phyloP scores from a whole-genome alignment of 2,888 invertebrate genomes.

The Sarcophaga rosellei region DNA sequence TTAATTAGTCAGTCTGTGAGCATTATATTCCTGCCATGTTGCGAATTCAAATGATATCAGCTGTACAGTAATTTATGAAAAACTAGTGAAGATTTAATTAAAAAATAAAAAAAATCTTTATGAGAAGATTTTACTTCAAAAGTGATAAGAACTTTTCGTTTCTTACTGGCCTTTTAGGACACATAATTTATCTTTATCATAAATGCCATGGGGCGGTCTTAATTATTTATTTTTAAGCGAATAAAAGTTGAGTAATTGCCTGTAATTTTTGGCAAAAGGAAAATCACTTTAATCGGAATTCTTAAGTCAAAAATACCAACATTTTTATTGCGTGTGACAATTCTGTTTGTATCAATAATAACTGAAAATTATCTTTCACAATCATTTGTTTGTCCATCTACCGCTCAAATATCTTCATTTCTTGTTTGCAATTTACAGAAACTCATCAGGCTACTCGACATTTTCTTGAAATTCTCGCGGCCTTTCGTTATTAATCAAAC shows the following conservation, averaged over 20 bases:
- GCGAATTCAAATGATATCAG: neutral
- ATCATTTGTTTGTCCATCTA: neutral
- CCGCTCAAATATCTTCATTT: neutral
- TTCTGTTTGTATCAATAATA: too few relatives aligned
- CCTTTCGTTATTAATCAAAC: constrained; percentile 6
- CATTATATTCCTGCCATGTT: neutral
- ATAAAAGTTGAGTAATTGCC: too few relatives aligned
- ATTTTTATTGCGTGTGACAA: too few relatives aligned
- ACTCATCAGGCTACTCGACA: neutral
- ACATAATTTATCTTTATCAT: too few relatives aligned
- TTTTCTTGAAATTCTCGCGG: neutral
- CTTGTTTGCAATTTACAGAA: constrained; percentile 20
- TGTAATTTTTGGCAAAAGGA: too few relatives aligned
- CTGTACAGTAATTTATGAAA: neutral
- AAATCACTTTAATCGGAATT: too few relatives aligned
- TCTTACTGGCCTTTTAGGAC: too few relatives aligned
- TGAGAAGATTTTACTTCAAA: neutral
- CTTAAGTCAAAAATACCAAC: too few relatives aligned
- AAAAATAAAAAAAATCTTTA: neutral
- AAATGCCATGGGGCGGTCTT: too few relatives aligned
- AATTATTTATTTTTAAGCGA: too few relatives aligned
- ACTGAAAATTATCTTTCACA: too few relatives aligned
- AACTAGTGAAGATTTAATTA: neutral
- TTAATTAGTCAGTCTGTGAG: constrained; percentile 6
- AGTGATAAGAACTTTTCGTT: too few relatives aligned